Evolutionary conservation across 2,797 vertebrate genomes (phyloP).

Genomic region (Parambassis ranga): DNA sequence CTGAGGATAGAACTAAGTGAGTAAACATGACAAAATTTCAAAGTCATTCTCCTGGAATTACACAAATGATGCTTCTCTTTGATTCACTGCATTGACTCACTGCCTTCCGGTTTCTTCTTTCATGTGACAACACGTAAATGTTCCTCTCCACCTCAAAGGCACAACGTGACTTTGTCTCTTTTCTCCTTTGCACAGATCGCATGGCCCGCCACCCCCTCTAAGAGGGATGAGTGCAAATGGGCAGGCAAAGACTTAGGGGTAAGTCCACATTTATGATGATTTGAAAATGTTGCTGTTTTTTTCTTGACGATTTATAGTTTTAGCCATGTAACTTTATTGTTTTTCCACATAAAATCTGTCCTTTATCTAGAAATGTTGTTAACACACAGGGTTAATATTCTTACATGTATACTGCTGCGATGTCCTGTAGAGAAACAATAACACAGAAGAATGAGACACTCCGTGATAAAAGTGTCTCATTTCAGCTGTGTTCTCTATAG

Average conservation of each 20-base stretch:
- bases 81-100: constrained; percentile 44
- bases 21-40: constrained; percentile 18
- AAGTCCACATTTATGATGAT: constrained; percentile 70
- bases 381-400: too few species aligned
- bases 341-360: too few species aligned
- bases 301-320: too few species aligned
- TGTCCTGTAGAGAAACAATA: background rate
- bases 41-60: constrained; percentile 32
- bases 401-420: too few species aligned
- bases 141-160: constrained; percentile 13
- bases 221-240: constrained; percentile 98
- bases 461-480: constrained; percentile 12
- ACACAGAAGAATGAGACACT: constrained; percentile 7
- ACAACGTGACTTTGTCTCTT: constrained; percentile 31
- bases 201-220: constrained; percentile 94
- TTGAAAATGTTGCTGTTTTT: background rate
- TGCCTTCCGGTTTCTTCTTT: background rate
- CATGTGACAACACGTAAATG: constrained; percentile 5
- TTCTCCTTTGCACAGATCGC: constrained; percentile 82
- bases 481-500: constrained; percentile 17
- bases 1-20: background rate
- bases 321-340: too few species aligned
- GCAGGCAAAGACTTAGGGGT: constrained; percentile 96
- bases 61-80: background rate
- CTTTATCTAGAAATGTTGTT: too few species aligned